phyloP scores from a whole-genome alignment of 2,888 invertebrate species.

The Phania funesta region DNA sequence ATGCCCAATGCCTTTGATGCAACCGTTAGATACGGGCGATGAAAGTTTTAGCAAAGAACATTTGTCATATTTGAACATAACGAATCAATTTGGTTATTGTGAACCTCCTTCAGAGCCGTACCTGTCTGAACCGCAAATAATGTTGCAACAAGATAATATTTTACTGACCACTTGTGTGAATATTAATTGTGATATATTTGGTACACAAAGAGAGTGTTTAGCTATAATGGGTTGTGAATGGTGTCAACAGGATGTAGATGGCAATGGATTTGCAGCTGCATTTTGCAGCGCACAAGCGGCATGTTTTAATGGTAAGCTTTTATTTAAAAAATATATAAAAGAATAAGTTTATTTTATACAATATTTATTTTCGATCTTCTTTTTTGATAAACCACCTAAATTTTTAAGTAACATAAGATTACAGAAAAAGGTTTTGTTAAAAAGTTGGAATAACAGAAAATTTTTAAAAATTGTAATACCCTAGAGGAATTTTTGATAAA shows the following conservation, averaged over 20 bases:
- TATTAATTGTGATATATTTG: slow-evolving; percentile 85
- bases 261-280: slow-evolving; percentile 85
- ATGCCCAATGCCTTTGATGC: slow-evolving; percentile 83
- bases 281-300: slow-evolving; percentile 90
- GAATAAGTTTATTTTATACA: no score
- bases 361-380: no score
- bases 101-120: slow-evolving; percentile 76
- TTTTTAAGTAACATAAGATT: no score
- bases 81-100: slow-evolving; percentile 76
- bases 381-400: no score
- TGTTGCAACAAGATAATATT: slow-evolving; percentile 80
- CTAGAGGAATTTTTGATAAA: no score
- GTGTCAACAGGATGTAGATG: slow-evolving; percentile 91
- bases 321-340: no score
- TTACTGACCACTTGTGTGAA: slow-evolving; percentile 85
- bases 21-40: slow-evolving; percentile 61
- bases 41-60: slow-evolving; percentile 44
- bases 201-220: slow-evolving; percentile 84
- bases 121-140: slow-evolving; percentile 71
- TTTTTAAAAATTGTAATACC: no score
- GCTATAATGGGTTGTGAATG: slow-evolving; percentile 94
- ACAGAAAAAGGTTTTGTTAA: no score
- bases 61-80: slow-evolving; percentile 71
- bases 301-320: slow-evolving; percentile 88
- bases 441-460: no score